Evolutionary conservation across 92 coral and sea anemone species (phyloP).

Genomic region (Porites lobata): DNA sequence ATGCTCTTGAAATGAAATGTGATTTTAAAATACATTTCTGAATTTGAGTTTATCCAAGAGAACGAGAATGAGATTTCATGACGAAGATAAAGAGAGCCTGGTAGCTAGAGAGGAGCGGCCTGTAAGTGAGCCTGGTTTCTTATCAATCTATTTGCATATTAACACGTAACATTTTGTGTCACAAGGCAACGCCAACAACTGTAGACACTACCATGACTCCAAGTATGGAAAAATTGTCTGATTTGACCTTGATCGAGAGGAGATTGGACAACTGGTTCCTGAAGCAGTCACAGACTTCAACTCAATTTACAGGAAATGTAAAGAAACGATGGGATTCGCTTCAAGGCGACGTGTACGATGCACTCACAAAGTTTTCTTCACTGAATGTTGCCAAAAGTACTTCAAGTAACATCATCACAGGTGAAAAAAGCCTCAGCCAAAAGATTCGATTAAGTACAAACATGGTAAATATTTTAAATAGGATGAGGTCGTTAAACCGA

Average conservation of each 20-base stretch:
- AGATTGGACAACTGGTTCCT: constrained; percentile 78
- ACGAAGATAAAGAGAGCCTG: too few relatives aligned
- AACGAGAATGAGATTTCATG: too few relatives aligned
- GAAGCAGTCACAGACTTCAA: constrained; percentile 34
- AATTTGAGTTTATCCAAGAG: too few relatives aligned
- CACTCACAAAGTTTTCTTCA: not conserved
- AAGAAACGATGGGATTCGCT: constrained; percentile 58
- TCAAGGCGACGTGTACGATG: constrained; percentile 8
- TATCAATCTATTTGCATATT: too few relatives aligned
- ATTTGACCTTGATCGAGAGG: constrained; percentile 53
- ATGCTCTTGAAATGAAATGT: too few relatives aligned
- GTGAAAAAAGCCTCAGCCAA: not conserved
- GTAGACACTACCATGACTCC: constrained; percentile 32
- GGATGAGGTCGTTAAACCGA: too few relatives aligned
- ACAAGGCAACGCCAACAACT: constrained; percentile 22
- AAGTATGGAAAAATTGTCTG: constrained; percentile 20
- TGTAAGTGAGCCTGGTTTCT: too few relatives aligned
- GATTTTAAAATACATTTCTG: too few relatives aligned
- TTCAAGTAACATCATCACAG: not conserved
- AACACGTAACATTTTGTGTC: not conserved
- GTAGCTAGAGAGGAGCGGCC: too few relatives aligned
- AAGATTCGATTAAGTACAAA: too few relatives aligned
- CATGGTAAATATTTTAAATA: too few relatives aligned
- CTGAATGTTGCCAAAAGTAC: constrained; percentile 6
- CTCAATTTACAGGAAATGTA: constrained; percentile 46